phyloP scores from a whole-genome alignment of 2,113 vertebrate genomes.

The Mixornis gularis region DNA sequence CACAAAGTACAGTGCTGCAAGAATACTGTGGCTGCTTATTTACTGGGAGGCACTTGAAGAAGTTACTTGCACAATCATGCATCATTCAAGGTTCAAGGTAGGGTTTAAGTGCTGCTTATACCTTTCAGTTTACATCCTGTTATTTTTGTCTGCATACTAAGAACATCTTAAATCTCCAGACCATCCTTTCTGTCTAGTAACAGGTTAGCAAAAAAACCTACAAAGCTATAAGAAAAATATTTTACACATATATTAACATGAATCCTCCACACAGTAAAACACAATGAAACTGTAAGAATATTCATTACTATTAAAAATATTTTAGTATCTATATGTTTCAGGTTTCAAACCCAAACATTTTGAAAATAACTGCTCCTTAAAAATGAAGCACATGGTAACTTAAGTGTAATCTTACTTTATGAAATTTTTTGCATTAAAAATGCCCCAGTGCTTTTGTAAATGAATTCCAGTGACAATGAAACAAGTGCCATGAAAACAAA shows the following conservation, averaged over 20 bases:
- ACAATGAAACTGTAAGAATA: neutral
- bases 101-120: neutral
- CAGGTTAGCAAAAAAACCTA: neutral
- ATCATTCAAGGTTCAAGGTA: neutral
- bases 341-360: neutral
- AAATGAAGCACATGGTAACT: neutral
- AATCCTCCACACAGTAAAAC: neutral
- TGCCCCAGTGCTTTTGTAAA: neutral
- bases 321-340: neutral
- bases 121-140: constrained; percentile 21
- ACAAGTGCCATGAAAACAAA: neutral
- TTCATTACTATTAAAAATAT: neutral
- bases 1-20: neutral
- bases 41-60: neutral
- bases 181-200: neutral
- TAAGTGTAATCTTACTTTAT: neutral
- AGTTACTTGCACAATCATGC: neutral
- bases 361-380: neutral
- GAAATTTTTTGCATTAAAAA: neutral
- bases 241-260: neutral
- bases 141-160: constrained; percentile 18
- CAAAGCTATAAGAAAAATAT: neutral
- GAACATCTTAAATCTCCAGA: neutral
- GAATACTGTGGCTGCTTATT: neutral
- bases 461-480: neutral